Percentiles rank a stretch among this genome's conserved stretches.
These are phyloP conservation scores for Enteromius mattozi DNA, from an alignment of 2,797 vertebrate genomes.

Conservation along the genomic window DNA sequence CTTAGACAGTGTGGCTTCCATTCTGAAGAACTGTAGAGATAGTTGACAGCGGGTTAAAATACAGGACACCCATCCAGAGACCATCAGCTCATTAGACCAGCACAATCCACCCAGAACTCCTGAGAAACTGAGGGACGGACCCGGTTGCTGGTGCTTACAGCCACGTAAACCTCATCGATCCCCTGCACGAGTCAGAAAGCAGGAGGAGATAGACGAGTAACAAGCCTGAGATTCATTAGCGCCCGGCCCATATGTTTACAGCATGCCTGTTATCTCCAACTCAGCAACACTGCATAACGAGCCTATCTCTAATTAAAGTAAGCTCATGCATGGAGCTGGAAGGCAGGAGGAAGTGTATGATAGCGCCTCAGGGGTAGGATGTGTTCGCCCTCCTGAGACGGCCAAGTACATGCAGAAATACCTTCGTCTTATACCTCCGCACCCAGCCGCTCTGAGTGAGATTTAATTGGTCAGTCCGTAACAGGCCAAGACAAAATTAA, in stretches of 20 bases:
- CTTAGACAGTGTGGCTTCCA: not conserved
- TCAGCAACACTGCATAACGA: slow-evolving; percentile 52
- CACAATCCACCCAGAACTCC: not conserved
- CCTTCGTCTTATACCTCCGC: slow-evolving; percentile 6
- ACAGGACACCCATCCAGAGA: not conserved
- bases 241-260: slow-evolving; percentile 51
- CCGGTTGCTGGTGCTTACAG: slow-evolving; percentile 21
- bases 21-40: not conserved
- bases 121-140: not conserved
- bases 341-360: slow-evolving; percentile 21
- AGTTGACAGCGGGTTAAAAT: not conserved
- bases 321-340: slow-evolving; percentile 50
- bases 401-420: not conserved
- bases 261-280: slow-evolving; percentile 41
- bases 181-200: slow-evolving; percentile 38
- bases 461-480: slow-evolving; percentile 58
- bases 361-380: slow-evolving; percentile 10
- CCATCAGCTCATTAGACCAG: not conserved
- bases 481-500: slow-evolving; percentile 38
- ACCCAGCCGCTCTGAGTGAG: not conserved
- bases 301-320: slow-evolving; percentile 57
- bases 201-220: slow-evolving; percentile 35
- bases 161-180: slow-evolving; percentile 55
- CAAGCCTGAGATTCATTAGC: slow-evolving; percentile 56
- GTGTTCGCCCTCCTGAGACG: slow-evolving; percentile 29